phyloP scores from a whole-genome alignment of 1,140 invertebrate species.

The Centruroides vittatus region DNA sequence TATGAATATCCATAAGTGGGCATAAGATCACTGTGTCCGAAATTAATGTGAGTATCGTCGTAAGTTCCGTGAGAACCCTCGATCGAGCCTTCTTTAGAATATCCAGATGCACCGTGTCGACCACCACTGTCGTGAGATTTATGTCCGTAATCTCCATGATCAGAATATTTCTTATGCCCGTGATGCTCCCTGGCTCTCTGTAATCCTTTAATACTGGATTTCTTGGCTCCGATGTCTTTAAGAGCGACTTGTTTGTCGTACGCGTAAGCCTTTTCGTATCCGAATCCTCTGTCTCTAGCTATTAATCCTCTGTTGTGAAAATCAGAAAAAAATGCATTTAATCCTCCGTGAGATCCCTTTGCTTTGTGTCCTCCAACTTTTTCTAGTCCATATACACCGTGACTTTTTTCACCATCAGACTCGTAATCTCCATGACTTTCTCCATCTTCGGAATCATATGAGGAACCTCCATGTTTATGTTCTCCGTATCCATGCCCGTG shows the following conservation, averaged over 20 bases:
- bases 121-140: neutral
- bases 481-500: too few species aligned
- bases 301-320: constrained; percentile 6
- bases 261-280: constrained; percentile 22
- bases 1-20: too few species aligned
- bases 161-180: constrained; percentile 5
- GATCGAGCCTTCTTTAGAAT: too few species aligned
- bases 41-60: too few species aligned
- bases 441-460: too few species aligned
- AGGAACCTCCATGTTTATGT: too few species aligned
- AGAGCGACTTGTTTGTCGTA: constrained; percentile 18
- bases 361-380: neutral
- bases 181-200: constrained; percentile 4
- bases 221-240: constrained; percentile 9
- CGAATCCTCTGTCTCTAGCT: constrained; percentile 18
- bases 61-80: too few species aligned
- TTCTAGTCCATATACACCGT: neutral
- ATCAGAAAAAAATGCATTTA: neutral
- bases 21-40: too few species aligned
- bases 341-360: neutral
- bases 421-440: neutral
- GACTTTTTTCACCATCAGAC: neutral
- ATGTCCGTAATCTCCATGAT: constrained; percentile 4
- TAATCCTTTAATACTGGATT: constrained; percentile 5
- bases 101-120: neutral